Evolutionary conservation across 1,140 invertebrate genomes (phyloP).

Genomic region (Halictus rubicundus): DNA sequence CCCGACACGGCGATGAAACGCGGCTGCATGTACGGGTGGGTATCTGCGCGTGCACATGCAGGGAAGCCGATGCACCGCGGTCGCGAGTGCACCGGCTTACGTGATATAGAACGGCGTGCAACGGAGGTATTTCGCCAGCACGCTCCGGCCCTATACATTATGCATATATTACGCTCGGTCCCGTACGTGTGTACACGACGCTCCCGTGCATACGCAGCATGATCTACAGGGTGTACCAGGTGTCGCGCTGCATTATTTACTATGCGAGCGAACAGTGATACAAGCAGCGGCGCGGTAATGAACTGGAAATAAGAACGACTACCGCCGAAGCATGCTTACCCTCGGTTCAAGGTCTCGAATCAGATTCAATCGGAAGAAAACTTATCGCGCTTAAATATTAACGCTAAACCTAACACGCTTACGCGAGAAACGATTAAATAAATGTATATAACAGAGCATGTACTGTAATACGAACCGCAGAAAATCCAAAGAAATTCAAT

Average conservation of each 20-base stretch:
- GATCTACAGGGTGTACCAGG: slow-evolving; percentile 44
- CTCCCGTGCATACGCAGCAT: slow-evolving; percentile 30
- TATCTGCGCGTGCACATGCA: not conserved
- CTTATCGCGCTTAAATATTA: too few relatives aligned
- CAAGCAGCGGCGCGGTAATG: not conserved
- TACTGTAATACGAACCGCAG: too few relatives aligned
- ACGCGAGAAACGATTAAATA: too few relatives aligned
- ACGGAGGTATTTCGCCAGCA: slow-evolving; percentile 7
- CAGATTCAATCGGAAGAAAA: too few relatives aligned
- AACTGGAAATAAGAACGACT: slow-evolving; percentile 26
- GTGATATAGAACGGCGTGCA: slow-evolving; percentile 18
- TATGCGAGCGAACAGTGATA: slow-evolving; percentile 5
- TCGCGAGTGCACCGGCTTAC: not conserved
- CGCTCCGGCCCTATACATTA: slow-evolving; percentile 22
- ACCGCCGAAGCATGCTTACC: too few relatives aligned
- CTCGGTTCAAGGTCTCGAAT: not conserved
- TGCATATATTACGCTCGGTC: slow-evolving; percentile 42
- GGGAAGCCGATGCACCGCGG: not conserved
- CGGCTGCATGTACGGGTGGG: too few relatives aligned
- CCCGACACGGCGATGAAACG: not conserved
- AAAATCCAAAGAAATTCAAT: too few relatives aligned
- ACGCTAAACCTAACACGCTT: too few relatives aligned
- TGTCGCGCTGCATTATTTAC: slow-evolving; percentile 44
- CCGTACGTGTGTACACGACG: slow-evolving; percentile 22
- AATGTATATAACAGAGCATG: too few relatives aligned